Base-by-base conservation (phyloP, 1,140 invertebrate genomes). In the Drosophila nikananu region DNA sequence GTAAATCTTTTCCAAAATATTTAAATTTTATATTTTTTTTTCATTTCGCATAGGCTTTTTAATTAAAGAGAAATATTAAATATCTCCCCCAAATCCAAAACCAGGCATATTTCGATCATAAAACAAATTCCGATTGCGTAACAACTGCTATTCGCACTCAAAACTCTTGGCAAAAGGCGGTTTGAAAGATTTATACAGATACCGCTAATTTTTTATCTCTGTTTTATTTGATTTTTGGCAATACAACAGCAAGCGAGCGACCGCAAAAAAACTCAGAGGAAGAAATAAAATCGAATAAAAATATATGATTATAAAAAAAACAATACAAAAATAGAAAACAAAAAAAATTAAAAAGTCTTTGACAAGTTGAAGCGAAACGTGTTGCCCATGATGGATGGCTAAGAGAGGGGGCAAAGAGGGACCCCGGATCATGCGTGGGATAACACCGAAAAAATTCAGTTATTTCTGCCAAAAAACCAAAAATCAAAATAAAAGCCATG, bases 311-410 rank as follows among this genome's bases (percentile, higher is more conserved):
- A 71, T 71, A 71, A 70, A 70, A 66, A 66, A 52, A 5, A 37
- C 9, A 52, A 49, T 10, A 32, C 55, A 48, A 39, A 37, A 39
- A 39, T 39, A 25, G 17, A 19, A 41, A 41, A 49, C 1, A 19
- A 39, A 67, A 39, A 57, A 68, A 41, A 35, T 30, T 44, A 23
- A 72, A 73, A 73, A 52, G 30, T 61, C 54, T 73, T 73, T 73
- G 70, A 72, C 70, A 73, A 72, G 70, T 73, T 73, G 70, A 73
- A 72, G 54, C 70, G 67, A 73, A 73, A 73, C 70, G 70, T 73
- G 70, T 73, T 73, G 70, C 67, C 67, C 54, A 37, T 73, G 70
- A 73, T 72, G 68, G 37, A 59, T 73, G 32, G 30, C 19, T 23
- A 13, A 39, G 44, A 30, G 37, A 5, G 35, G 37, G 30, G 42